phyloP scores from a whole-genome alignment of 2,888 invertebrate genomes.

The Cistogaster globosa region DNA sequence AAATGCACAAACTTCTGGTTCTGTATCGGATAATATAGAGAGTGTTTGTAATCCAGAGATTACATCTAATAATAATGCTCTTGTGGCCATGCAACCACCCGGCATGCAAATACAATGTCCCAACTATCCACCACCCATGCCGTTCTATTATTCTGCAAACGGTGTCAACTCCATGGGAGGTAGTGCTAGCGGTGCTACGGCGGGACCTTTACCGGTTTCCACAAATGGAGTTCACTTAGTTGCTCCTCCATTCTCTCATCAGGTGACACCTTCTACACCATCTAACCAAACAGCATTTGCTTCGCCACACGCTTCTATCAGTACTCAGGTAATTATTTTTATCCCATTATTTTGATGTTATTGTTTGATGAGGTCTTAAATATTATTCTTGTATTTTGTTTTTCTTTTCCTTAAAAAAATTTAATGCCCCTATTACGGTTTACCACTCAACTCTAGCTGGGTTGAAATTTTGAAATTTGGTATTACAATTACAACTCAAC shows the following conservation, averaged over 20 bases:
- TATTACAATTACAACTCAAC: no score
- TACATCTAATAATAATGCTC: conserved; percentile 20
- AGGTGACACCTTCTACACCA: conserved; percentile 52
- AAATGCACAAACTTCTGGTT: conserved; percentile 6
- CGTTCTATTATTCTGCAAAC: conserved; percentile 72
- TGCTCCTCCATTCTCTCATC: conserved; percentile 45
- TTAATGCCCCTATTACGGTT: no score
- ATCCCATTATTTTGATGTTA: background rate
- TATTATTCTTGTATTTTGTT: background rate
- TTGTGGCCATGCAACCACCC: conserved; percentile 52
- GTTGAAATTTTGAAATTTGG: no score
- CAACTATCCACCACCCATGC: conserved; percentile 73
- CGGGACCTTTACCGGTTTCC: conserved; percentile 57
- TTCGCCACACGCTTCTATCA: conserved; percentile 54
- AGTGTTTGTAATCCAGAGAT: conserved; percentile 41
- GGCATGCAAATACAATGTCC: conserved; percentile 72
- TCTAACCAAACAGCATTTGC: conserved; percentile 53
- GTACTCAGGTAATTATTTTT: conserved; percentile 56
- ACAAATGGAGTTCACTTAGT: conserved; percentile 53
- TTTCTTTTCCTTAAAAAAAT: background rate
- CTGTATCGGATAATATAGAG: conserved; percentile 34
- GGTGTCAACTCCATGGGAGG: conserved; percentile 19
- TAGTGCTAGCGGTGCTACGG: conserved; percentile 37
- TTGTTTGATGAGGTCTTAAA: background rate
- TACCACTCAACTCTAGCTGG: no score